phyloP scores from a whole-genome alignment of 2,113 vertebrate species.

The Eupsittula cactorum region DNA sequence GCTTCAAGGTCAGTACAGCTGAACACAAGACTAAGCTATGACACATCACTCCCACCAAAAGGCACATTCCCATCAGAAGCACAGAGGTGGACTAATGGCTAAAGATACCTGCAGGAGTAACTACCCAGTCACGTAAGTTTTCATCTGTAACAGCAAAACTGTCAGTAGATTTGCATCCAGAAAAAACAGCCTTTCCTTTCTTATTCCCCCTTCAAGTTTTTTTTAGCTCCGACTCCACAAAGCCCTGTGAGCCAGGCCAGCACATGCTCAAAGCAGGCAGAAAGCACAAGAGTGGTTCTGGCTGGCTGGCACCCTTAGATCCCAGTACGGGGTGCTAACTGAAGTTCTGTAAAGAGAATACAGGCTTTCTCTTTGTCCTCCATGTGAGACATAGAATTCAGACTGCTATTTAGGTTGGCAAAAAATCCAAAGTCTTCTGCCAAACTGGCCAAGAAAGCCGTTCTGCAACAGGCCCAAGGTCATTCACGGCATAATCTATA shows the following conservation, averaged over 20 bases:
- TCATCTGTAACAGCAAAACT: not conserved
- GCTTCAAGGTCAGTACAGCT: not conserved
- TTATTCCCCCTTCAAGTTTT: not conserved
- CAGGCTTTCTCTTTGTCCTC: constrained; percentile 25
- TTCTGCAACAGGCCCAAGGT: not conserved
- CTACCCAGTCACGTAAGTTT: rapidly evolving
- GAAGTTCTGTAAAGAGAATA: not conserved
- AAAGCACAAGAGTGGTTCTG: not conserved
- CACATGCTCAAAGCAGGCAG: not conserved
- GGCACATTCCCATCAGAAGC: not conserved
- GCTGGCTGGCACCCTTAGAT: not conserved
- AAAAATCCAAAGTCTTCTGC: not conserved
- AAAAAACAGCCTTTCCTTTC: not conserved
- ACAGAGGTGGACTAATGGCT: not conserved
- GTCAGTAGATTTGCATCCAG: rapidly evolving
- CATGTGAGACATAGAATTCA: constrained; percentile 7
- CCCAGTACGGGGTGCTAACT: not conserved
- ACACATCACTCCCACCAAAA: not conserved
- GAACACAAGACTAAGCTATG: not conserved
- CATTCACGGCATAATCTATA: constrained; percentile 20
- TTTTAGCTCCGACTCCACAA: not conserved
- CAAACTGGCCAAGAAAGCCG: constrained; percentile 8
- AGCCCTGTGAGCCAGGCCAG: not conserved
- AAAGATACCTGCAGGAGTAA: not conserved
- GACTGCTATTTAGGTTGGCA: constrained; percentile 55